Evolutionary conservation across 1,140 invertebrate genomes (phyloP).

Genomic region (Scaptomyza graminum): DNA sequence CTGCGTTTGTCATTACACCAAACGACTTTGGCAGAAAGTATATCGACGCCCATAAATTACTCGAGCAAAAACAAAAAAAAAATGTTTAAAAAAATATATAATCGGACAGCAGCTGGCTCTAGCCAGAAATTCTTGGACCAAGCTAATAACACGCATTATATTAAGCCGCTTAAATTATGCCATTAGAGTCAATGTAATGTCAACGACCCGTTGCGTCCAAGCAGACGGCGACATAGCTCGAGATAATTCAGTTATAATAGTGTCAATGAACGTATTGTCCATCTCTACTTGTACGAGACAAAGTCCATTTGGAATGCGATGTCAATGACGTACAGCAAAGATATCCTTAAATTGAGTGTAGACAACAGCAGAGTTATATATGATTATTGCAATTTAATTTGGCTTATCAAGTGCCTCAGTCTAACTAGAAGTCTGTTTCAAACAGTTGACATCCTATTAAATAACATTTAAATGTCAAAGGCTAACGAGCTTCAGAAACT

Average conservation of each 20-base stretch:
- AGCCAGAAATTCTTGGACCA: conserved; percentile 16
- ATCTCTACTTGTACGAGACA: conserved; percentile 42
- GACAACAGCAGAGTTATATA: conserved; percentile 33
- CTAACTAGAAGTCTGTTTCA: conserved; percentile 30
- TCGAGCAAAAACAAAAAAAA: conserved; percentile 8
- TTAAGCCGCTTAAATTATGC: conserved; percentile 65
- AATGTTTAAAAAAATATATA: conserved; percentile 10
- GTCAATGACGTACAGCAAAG: conserved; percentile 35
- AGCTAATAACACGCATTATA: conserved; percentile 37
- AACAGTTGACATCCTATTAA: conserved; percentile 30
- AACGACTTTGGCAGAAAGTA: conserved; percentile 61
- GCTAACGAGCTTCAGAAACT: background rate
- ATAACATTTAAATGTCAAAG: conserved; percentile 31
- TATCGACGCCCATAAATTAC: conserved; percentile 38
- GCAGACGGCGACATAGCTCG: conserved; percentile 63
- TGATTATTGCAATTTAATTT: conserved; percentile 76
- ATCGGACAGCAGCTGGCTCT: conserved; percentile 52
- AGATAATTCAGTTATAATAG: conserved; percentile 73
- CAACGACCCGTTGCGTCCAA: conserved; percentile 55
- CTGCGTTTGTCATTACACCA: conserved; percentile 68
- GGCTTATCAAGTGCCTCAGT: conserved; percentile 46
- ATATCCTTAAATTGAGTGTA: background rate
- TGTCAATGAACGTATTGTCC: conserved; percentile 71
- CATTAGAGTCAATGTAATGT: conserved; percentile 53
- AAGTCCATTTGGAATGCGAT: conserved; percentile 13